Conservation (phyloP, 2,113 vertebrate species). For the Brevimyrus niger region DNA sequence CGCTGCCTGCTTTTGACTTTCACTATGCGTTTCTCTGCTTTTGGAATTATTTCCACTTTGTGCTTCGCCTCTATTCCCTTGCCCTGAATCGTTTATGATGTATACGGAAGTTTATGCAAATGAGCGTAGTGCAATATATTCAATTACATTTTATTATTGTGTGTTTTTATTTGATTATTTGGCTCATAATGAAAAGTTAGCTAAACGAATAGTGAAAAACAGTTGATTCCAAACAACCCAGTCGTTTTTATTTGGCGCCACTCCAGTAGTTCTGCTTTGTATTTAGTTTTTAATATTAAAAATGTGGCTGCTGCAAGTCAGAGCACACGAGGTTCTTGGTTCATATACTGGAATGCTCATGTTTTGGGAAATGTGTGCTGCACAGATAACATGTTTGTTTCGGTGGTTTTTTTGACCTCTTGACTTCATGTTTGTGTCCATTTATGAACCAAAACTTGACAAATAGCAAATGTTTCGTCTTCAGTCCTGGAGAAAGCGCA, state of each 20-base stretch:
- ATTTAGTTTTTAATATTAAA: not conserved
- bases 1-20: conserved; percentile 27
- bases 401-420: not conserved
- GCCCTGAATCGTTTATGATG: not conserved
- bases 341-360: not conserved
- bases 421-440: not conserved
- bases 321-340: not conserved
- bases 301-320: not conserved
- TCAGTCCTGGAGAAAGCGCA: not conserved
- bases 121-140: not conserved
- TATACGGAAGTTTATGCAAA: not conserved
- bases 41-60: not conserved
- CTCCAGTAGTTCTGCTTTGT: not conserved
- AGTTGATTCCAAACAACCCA: not conserved
- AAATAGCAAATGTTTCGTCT: not conserved
- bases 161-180: not conserved
- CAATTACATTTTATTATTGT: not conserved
- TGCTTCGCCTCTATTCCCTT: not conserved
- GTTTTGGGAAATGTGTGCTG: not conserved
- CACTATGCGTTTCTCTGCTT: conserved; percentile 29
- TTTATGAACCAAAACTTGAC: not conserved
- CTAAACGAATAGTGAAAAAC: not conserved
- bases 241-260: not conserved
- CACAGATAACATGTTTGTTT: not conserved
- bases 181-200: not conserved